Evolutionary conservation across 2,888 invertebrate genomes (phyloP).

Genomic region (Heliconius sara): DNA sequence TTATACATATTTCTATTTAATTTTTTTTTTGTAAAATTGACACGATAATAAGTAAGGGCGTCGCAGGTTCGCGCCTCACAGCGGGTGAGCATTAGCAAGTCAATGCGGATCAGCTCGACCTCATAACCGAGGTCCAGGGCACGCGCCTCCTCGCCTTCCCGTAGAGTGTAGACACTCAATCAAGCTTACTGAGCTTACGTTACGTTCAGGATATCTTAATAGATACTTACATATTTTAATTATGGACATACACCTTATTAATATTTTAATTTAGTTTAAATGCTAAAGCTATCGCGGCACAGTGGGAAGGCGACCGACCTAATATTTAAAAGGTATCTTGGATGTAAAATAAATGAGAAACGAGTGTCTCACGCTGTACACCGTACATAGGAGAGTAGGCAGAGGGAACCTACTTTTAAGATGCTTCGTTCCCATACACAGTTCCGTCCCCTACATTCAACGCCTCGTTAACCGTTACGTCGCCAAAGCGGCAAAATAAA

Average conservation of each 20-base stretch:
- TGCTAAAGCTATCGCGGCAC: background rate
- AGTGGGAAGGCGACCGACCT: background rate
- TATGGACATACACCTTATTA: background rate
- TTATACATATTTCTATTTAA: background rate
- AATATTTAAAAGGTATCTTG: too few relatives aligned
- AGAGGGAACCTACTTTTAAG: too few relatives aligned
- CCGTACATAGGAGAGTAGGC: too few relatives aligned
- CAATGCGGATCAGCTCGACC: constrained; percentile 42
- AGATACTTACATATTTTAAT: background rate
- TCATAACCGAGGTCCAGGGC: constrained; percentile 36
- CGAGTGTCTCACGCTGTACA: too few relatives aligned
- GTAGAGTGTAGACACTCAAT: background rate
- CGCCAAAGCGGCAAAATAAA: too few relatives aligned
- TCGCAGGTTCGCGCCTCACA: constrained; percentile 15
- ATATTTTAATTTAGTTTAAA: background rate
- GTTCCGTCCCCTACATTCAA: too few relatives aligned
- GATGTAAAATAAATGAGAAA: too few relatives aligned
- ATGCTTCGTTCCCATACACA: too few relatives aligned
- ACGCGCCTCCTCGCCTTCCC: constrained; percentile 31
- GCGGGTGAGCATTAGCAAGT: constrained; percentile 49
- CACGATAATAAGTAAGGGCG: constrained; percentile 1
- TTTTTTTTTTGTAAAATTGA: background rate
- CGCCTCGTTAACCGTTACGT: too few relatives aligned
- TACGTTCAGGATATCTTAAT: background rate
- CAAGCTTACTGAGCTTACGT: constrained; percentile 28